Base-by-base conservation (phyloP, 2,113 vertebrate species). In the Chauna torquata region DNA sequence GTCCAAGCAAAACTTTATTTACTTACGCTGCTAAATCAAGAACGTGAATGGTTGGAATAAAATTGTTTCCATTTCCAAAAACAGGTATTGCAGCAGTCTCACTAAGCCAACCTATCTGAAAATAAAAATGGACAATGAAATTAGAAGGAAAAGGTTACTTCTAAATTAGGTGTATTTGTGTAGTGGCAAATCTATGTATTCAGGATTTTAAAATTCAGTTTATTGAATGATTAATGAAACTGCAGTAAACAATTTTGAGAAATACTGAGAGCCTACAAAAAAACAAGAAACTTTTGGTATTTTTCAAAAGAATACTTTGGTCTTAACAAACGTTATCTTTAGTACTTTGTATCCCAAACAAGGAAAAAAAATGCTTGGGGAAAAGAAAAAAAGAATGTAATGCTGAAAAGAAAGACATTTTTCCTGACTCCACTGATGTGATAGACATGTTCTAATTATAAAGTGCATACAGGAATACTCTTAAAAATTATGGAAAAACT, bases 21-120 rank as follows among this genome's bases (percentile, higher is more conserved):
- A 94, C 98, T 95, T 83, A 99, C 99, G 96, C 97, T 59, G 99
- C 99, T 77, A 99, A 98, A 86, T 99, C 99, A 54, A 76, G 94
- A 92, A 99, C 77, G 75, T 99, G 99, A 97, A 99, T 99, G 6
- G 97, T 97, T 47, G 99, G 99, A 82, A 99, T 54, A 23, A 98
- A 40, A 94, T 99, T 99, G 13, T 69, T 95, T 78, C 99, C 99
- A 1, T 98, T 97, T 95, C 99, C 99, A 98, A 99, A 99, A 57
- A 99, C 95, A 12, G 99, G 98, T 76, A 99, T 91, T 34, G 90
- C 89, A 11, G 96, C 77, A 32, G 96, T 92, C 30, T 98, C 97
- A 34, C 99, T 99, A 92, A 99, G 88, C 99, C 99, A 99, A 9
- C 98, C 98, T 22, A 98, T 76, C 98, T 98, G 40, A 65, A 97